Conservation (phyloP, 2,888 invertebrate species). For the Nowickia ferox region DNA sequence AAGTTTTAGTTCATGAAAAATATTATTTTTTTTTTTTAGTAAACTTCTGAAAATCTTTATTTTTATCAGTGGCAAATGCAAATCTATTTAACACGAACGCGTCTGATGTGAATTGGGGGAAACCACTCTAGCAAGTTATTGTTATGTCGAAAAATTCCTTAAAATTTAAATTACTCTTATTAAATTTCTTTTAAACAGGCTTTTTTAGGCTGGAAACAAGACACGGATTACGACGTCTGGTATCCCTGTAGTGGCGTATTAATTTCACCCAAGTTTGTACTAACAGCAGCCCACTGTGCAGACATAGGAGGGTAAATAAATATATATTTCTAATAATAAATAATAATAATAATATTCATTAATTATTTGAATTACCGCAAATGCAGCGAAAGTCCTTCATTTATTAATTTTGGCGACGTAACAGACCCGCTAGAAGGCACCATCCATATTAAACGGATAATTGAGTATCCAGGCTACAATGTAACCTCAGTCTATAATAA, state of each 20-base stretch:
- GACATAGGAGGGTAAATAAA: conserved; percentile 71
- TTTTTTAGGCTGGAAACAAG: conserved; percentile 72
- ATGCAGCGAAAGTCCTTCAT: conserved; percentile 64
- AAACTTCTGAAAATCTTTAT: conserved; percentile 11
- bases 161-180: not conserved
- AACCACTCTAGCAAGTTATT: too few species aligned
- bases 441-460: conserved; percentile 66
- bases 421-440: conserved; percentile 50
- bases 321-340: not conserved
- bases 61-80: too few species aligned
- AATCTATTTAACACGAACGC: too few species aligned
- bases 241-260: conserved; percentile 74
- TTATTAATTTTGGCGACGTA: conserved; percentile 71
- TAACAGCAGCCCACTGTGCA: conserved; percentile 75
- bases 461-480: conserved; percentile 70
- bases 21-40: too few species aligned
- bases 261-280: conserved; percentile 71
- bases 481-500: conserved; percentile 69
- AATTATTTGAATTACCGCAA: not conserved
- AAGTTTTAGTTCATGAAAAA: too few species aligned
- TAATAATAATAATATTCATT: not conserved
- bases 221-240: conserved; percentile 53
- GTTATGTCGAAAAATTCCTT: too few species aligned
- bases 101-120: too few species aligned
- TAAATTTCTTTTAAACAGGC: conserved; percentile 57